phyloP scores from a whole-genome alignment of 2,113 vertebrate genomes.

The Hydrolagus affinis region DNA sequence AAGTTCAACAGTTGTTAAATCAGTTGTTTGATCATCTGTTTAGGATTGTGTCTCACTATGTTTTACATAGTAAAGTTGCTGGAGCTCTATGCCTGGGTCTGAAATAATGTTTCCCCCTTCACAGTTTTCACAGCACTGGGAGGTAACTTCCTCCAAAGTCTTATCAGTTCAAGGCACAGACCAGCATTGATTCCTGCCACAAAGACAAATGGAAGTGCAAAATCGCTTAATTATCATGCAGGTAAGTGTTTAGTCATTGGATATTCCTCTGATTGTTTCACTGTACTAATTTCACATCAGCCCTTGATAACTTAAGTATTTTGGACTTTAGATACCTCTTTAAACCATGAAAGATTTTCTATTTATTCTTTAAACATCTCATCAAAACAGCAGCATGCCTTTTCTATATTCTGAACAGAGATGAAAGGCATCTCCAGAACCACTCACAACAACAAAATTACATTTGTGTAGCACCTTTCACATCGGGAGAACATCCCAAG shows the following conservation, averaged over 20 bases:
- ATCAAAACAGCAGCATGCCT: too few species aligned
- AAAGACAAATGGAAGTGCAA: constrained; percentile 42
- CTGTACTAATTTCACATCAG: neutral
- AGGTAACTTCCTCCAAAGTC: constrained; percentile 58
- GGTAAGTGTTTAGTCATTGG: constrained; percentile 40
- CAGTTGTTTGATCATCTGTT: too few species aligned
- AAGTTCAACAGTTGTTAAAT: neutral
- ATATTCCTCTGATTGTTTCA: constrained; percentile 16
- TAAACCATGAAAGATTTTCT: neutral
- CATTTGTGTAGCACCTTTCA: too few species aligned
- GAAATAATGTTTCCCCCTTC: constrained; percentile 46
- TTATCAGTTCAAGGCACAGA: constrained; percentile 66
- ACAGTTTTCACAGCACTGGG: constrained; percentile 51
- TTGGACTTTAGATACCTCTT: neutral
- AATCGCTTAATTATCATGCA: constrained; percentile 39
- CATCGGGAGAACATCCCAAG: too few species aligned
- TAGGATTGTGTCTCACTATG: neutral
- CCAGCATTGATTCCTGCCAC: constrained; percentile 42
- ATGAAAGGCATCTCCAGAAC: too few species aligned
- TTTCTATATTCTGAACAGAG: too few species aligned
- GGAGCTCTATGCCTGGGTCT: neutral
- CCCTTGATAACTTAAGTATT: neutral
- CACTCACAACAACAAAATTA: too few species aligned
- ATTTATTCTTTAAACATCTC: too few species aligned
- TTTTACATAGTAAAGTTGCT: neutral